phyloP scores from a whole-genome alignment of 2,888 invertebrate species.

The Eulithis testata region DNA sequence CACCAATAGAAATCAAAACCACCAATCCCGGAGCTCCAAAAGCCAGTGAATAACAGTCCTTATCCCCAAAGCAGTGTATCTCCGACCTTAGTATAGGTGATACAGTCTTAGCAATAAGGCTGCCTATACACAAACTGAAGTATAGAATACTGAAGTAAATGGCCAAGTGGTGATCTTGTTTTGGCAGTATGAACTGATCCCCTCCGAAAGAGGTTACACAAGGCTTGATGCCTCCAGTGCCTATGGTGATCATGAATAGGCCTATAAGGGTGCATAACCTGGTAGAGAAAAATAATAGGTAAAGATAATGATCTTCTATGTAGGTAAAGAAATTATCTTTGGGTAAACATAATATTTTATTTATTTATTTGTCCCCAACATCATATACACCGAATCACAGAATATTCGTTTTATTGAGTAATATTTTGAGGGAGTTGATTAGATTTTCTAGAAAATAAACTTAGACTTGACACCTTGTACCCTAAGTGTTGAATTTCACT shows the following conservation, averaged over 20 bases:
- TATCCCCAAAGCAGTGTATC: slow-evolving; percentile 86
- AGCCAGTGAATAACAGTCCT: slow-evolving; percentile 88
- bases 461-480: no score
- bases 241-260: slow-evolving; percentile 88
- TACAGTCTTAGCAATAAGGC: slow-evolving; percentile 88
- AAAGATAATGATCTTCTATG: no score
- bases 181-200: slow-evolving; percentile 88
- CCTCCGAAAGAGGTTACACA: slow-evolving; percentile 93
- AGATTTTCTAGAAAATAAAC: no score
- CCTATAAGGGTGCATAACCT: slow-evolving; percentile 87
- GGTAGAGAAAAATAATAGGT: slow-evolving; percentile 3
- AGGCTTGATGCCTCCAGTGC: slow-evolving; percentile 93
- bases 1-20: slow-evolving; percentile 88
- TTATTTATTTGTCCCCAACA: no score
- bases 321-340: no score
- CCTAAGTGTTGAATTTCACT: no score
- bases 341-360: no score
- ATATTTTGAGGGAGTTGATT: no score
- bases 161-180: slow-evolving; percentile 86
- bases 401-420: no score
- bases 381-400: no score
- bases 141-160: slow-evolving; percentile 92
- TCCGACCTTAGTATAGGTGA: slow-evolving; percentile 90
- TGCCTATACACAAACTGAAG: slow-evolving; percentile 87
- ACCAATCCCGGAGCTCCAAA: slow-evolving; percentile 91